Conservation (phyloP, 2,888 invertebrate species). For the Phengaris alcon region DNA sequence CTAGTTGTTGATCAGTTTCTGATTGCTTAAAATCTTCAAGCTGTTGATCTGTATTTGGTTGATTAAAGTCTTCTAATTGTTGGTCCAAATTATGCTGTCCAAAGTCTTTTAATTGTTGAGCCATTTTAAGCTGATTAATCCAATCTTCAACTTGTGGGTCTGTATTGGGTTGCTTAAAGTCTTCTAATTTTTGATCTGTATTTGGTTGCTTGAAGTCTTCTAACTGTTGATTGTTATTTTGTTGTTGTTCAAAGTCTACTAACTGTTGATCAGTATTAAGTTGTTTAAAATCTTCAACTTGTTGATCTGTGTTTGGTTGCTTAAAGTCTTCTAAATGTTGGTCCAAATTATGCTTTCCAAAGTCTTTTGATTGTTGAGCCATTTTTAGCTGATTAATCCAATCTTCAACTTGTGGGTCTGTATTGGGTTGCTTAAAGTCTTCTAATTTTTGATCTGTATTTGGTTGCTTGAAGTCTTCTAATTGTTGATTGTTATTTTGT, state of each 20-base stretch:
- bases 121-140: conserved; percentile 22
- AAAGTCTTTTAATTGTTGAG: conserved; percentile 1
- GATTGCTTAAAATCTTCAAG: conserved; percentile 37
- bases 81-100: conserved; percentile 12
- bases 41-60: conserved; percentile 32
- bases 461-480: not conserved
- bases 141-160: conserved; percentile 10
- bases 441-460: conserved; percentile 18
- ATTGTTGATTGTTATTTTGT: not conserved
- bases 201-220: not conserved
- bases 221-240: conserved; percentile 10
- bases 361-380: conserved; percentile 28
- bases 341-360: not conserved
- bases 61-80: conserved; percentile 30
- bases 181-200: conserved; percentile 14
- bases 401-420: conserved; percentile 3
- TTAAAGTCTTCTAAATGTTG: conserved; percentile 33
- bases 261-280: conserved; percentile 12
- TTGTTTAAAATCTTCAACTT: conserved; percentile 36
- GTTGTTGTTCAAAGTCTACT: conserved; percentile 26
- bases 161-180: not conserved
- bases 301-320: conserved; percentile 22
- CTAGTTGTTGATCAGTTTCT: conserved; percentile 39
- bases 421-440: not conserved
- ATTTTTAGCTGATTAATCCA: conserved; percentile 23